phyloP scores from a whole-genome alignment of 2,888 invertebrate genomes.

The Drosophila sordidapex region DNA sequence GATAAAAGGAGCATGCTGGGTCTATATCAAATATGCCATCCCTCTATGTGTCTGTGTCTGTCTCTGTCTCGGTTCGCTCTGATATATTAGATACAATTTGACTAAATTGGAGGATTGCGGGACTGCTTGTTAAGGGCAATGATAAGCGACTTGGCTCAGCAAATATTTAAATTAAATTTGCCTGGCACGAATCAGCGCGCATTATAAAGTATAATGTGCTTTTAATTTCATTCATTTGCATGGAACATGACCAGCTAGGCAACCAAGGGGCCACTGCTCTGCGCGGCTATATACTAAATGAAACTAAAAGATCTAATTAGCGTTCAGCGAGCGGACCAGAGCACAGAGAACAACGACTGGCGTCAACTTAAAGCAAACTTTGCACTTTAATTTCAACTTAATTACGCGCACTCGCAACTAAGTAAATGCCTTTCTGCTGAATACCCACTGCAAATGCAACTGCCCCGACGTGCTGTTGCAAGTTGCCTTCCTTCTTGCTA shows the following conservation, averaged over 20 bases:
- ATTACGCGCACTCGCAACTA: constrained; percentile 52
- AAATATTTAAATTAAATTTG: constrained; percentile 77
- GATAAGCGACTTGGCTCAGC: constrained; percentile 48
- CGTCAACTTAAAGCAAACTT: constrained; percentile 75
- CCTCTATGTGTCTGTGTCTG: background rate
- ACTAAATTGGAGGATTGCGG: constrained; percentile 17
- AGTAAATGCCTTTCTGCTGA: constrained; percentile 36
- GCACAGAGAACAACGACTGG: constrained; percentile 11
- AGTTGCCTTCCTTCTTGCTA: background rate
- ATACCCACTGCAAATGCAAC: constrained; percentile 32
- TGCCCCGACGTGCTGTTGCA: constrained; percentile 22
- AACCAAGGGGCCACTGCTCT: background rate
- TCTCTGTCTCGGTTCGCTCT: constrained; percentile 23
- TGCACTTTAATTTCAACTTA: constrained; percentile 76
- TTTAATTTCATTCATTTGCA: constrained; percentile 81
- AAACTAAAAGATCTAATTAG: constrained; percentile 77
- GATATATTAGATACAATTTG: constrained; percentile 56
- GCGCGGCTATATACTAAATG: constrained; percentile 37
- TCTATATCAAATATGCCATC: background rate
- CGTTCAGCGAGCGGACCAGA: constrained; percentile 37
- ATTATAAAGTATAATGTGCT: constrained; percentile 80
- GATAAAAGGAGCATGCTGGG: background rate
- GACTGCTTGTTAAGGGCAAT: constrained; percentile 9
- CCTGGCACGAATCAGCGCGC: constrained; percentile 69
- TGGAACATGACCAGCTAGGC: constrained; percentile 27